Conservation (phyloP, 37 sponge, comb jelly and placozoan genomes). For the Ianthella basta region DNA sequence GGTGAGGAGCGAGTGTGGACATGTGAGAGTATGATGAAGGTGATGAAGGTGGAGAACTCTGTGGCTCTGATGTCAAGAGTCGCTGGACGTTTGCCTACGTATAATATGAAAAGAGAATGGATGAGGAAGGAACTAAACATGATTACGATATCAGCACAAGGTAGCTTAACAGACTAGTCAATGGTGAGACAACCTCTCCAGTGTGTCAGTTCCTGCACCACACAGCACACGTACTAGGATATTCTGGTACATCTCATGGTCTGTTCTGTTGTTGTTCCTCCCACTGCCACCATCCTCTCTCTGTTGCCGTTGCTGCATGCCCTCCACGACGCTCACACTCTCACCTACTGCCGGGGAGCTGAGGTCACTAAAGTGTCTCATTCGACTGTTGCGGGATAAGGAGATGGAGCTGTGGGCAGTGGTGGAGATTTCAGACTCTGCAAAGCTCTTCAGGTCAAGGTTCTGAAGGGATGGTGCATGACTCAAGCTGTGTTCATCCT, state of each 20-base stretch:
- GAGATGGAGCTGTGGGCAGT: too few relatives aligned
- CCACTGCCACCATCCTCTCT: neutral
- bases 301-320: too few relatives aligned
- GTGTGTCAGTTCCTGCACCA: too few relatives aligned
- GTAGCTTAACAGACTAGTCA: too few relatives aligned
- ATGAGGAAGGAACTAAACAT: neutral
- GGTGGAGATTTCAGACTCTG: too few relatives aligned
- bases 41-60: neutral
- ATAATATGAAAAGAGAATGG: neutral
- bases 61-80: neutral
- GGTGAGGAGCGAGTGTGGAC: too few relatives aligned
- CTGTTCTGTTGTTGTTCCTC: neutral
- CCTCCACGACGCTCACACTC: conserved; percentile 8
- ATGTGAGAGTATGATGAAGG: neutral
- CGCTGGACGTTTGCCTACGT: neutral
- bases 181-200: too few relatives aligned
- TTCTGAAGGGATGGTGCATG: too few relatives aligned
- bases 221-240: neutral
- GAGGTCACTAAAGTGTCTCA: conserved; percentile 20
- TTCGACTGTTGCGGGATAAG: neutral
- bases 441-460: too few relatives aligned
- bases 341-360: conserved; percentile 10
- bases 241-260: neutral
- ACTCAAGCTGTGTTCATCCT: too few relatives aligned
- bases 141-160: neutral